These are phyloP conservation scores for Corynorhinus townsendii DNA, from an alignment of 2,113 vertebrate species.

Conservation along the genomic window DNA sequence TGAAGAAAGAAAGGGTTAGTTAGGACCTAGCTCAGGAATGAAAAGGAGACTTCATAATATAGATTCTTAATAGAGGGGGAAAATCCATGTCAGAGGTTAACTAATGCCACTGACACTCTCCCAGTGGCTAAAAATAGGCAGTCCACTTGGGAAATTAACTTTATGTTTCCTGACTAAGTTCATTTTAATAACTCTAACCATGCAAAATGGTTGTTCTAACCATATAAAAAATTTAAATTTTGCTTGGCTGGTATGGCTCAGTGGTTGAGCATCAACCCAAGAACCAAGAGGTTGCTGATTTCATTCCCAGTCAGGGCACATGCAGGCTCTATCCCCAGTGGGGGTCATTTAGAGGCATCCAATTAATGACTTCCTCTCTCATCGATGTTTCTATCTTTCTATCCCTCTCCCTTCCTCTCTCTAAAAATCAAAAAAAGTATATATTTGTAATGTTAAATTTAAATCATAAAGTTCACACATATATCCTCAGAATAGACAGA, in stretches of 20 bases:
- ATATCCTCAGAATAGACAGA: neutral
- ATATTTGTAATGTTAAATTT: neutral
- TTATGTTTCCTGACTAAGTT: neutral
- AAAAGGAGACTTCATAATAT: neutral
- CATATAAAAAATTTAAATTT: neutral
- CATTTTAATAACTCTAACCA: conserved; percentile 20
- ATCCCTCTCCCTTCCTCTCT: too few species aligned
- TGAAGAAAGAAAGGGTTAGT: neutral
- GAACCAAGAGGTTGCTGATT: too few species aligned
- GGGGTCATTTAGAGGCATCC: too few species aligned
- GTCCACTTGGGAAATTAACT: neutral
- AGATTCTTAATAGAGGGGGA: neutral
- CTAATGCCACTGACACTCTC: conserved; percentile 2
- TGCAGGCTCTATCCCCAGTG: too few species aligned
- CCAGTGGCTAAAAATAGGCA: conserved; percentile 40
- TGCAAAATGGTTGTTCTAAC: neutral
- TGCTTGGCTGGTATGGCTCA: too few species aligned
- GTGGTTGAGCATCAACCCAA: too few species aligned
- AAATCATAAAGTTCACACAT: neutral
- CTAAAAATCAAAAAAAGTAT: too few species aligned
- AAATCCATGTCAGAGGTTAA: conserved; percentile 1
- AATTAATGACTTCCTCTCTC: too few species aligned
- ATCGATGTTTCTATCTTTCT: too few species aligned
- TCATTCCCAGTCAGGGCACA: too few species aligned
- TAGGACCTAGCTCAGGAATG: neutral